Evolutionary conservation across 2,113 vertebrate species (phyloP).

Genomic region (Cranoglanis bouderius): DNA sequence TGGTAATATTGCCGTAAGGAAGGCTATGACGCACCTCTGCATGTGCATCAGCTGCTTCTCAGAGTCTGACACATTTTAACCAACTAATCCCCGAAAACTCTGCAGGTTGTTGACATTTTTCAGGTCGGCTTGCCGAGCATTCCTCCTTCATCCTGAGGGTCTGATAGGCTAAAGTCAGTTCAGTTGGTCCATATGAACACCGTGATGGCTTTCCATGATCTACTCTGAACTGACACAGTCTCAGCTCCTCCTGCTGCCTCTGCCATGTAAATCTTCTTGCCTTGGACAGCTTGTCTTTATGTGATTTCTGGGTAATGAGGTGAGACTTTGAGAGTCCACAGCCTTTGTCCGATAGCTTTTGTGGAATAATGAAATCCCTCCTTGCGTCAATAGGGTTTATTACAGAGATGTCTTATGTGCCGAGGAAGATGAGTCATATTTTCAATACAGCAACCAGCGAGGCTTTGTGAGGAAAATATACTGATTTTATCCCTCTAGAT

Average conservation of each 20-base stretch:
- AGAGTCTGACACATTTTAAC: neutral
- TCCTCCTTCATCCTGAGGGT: neutral
- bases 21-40: neutral
- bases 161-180: neutral
- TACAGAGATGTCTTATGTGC: constrained; percentile 23
- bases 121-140: neutral
- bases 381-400: constrained; percentile 28
- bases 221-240: neutral
- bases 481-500: neutral
- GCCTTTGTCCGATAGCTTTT: constrained; percentile 26
- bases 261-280: constrained; percentile 15
- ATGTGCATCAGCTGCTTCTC: neutral
- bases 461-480: neutral
- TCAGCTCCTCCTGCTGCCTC: neutral
- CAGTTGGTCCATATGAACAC: neutral
- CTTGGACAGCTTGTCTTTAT: constrained; percentile 2
- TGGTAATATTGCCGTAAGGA: neutral
- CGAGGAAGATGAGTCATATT: constrained; percentile 26
- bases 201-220: neutral
- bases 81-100: neutral
- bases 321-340: constrained; percentile 25
- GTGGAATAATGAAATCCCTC: constrained; percentile 38
- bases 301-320: constrained; percentile 42
- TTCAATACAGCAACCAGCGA: neutral
- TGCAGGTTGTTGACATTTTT: neutral